Base-by-base conservation (phyloP, 2,797 vertebrate genomes). In the Gymnothorax javanicus region DNA sequence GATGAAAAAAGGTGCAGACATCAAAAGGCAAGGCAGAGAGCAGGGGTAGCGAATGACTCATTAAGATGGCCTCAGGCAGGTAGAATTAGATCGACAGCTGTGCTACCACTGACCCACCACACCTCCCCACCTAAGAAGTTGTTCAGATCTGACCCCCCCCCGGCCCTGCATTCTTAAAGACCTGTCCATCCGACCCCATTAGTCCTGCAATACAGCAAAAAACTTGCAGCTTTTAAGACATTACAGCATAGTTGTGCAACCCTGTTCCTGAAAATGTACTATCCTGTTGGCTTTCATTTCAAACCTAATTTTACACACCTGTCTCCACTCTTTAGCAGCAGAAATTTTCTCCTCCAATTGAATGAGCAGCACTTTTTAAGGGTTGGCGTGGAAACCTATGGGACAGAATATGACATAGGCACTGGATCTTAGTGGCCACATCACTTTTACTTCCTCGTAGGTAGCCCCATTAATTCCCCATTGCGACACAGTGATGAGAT, bases 41-140 rank as follows among this genome's bases (percentile, higher is more conserved):
- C 25, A 23, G 13, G 23, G 6, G 13, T 6, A 15, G 25, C 15
- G 50, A 54, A 52, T 54, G 50, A 54, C 15, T 43, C 43, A 54
- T 59, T 73, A 56, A 77, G 50, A n/a, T 20, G 58, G 82, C 81
- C n/a, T 33, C 69, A 75, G 81, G 25, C 81, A 71, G 43, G 67
- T 20, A 17, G 9, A 12, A 25, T 71, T 15, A 52, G 50, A 71
- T 25, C 69, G 79, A 86, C 85, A 88, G 81, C 85, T 86, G 87
- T 59, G 11, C 17, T 12, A 15, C 57, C 77, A 56, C 52, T 6
- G 86, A 84, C 82, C 5, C 90, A 88, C 85, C 85, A 92, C 89
- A 91, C 92, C 81, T 50, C 73, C 83, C 85, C 85, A 92, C 89
- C 90, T 87, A 87, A 86, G 60, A 58, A 81, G 62, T 58, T 59